Conservation (phyloP, 2,113 vertebrate species). For the Callospermophilus lateralis region DNA sequence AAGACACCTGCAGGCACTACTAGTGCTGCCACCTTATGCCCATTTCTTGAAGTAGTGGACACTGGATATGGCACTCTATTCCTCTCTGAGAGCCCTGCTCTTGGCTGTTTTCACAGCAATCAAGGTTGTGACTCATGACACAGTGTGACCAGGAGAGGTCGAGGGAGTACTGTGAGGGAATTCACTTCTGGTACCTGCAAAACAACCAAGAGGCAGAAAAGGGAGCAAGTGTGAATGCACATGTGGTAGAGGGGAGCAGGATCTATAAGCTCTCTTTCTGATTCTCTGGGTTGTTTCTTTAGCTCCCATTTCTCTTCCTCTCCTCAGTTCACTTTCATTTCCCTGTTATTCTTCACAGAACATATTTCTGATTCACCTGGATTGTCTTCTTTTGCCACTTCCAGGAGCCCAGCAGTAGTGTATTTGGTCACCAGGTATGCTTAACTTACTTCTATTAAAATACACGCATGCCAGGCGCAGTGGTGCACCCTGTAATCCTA, state of each 20-base stretch:
- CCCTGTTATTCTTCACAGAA: constrained; percentile 57
- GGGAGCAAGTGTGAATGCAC: not conserved
- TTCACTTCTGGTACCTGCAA: not conserved
- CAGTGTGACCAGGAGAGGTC: constrained; percentile 71
- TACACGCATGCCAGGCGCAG: not conserved
- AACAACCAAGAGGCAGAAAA: constrained; percentile 8
- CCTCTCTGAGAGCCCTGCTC: not conserved
- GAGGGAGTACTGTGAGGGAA: constrained; percentile 60
- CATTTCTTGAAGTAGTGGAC: constrained; percentile 79
- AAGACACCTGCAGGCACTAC: constrained; percentile 64
- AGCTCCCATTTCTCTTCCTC: constrained; percentile 45
- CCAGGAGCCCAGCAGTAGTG: not conserved
- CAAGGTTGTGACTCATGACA: constrained; percentile 65
- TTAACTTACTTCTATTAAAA: constrained; percentile 45
- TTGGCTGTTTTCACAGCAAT: not conserved
- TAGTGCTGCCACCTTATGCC: constrained; percentile 80
- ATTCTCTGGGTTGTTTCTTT: constrained; percentile 59
- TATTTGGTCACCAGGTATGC: not conserved
- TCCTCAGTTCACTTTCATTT: constrained; percentile 70
- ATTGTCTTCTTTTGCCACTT: constrained; percentile 10
- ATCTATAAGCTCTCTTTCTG: constrained; percentile 63
- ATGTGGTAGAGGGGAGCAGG: not conserved
- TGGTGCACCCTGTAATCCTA: no score
- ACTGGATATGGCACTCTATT: constrained; percentile 16
- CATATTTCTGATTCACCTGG: not conserved